Evolutionary conservation across 2,113 vertebrate genomes (phyloP).

Genomic region (Hyperopisus bebe): DNA sequence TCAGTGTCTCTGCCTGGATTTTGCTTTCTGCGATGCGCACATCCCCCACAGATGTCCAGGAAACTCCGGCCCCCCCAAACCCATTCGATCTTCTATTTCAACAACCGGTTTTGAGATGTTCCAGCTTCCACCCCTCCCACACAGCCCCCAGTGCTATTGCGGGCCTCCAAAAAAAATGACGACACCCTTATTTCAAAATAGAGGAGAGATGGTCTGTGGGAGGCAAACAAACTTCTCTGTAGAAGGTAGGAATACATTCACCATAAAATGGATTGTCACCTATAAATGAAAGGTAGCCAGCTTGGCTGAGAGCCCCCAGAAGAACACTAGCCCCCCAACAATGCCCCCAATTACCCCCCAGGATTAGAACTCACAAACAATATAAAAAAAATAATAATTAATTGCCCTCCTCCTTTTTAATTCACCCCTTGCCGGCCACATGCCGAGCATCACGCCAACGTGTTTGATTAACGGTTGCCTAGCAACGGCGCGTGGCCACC

Average conservation of each 20-base stretch:
- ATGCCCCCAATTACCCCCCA: background rate
- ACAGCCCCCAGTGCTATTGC: background rate
- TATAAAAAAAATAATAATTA: slow-evolving; percentile 5
- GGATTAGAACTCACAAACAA: background rate
- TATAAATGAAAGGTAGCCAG: background rate
- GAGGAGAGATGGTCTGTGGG: background rate
- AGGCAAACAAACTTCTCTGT: slow-evolving; percentile 4
- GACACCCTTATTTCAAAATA: background rate
- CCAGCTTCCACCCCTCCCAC: background rate
- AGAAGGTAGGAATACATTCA: background rate
- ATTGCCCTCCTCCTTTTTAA: slow-evolving; percentile 10
- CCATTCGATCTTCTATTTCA: background rate
- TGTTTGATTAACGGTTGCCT: slow-evolving; percentile 39
- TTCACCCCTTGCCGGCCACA: slow-evolving; percentile 1
- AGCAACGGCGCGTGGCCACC: slow-evolving; percentile 28
- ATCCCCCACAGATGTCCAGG: background rate
- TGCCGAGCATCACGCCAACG: background rate
- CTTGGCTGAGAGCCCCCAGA: background rate
- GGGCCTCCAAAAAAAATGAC: background rate
- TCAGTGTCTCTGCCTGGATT: background rate
- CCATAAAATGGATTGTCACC: background rate
- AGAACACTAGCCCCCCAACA: background rate
- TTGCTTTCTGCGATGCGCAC: background rate
- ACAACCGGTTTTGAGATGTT: background rate
- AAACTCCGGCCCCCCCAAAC: background rate